Percentiles rank a stretch among this genome's conserved stretches.
These are phyloP conservation scores for Acromyrmex echinatior DNA, from an alignment of 1,140 invertebrate species.

Conservation along the genomic window DNA sequence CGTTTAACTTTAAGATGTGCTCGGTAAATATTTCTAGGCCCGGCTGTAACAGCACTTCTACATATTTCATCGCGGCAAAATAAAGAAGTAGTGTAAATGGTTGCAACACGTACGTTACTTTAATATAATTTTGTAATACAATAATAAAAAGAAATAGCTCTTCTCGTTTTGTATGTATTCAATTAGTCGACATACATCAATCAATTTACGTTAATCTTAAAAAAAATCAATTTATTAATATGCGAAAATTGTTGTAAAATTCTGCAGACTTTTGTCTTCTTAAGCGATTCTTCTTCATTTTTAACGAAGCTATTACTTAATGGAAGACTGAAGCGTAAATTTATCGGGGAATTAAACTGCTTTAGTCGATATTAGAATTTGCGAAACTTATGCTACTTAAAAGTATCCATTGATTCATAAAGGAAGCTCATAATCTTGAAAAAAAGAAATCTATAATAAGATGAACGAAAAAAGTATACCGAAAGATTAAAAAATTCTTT, in stretches of 20 bases:
- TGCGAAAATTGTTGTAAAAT: neutral
- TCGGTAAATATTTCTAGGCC: slow-evolving; percentile 6
- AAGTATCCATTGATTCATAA: slow-evolving; percentile 59
- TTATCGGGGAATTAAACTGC: slow-evolving; percentile 40
- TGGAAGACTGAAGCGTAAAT: slow-evolving; percentile 38
- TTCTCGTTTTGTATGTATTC: neutral
- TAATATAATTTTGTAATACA: neutral
- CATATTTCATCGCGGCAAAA: neutral
- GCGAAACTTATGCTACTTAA: slow-evolving; percentile 46
- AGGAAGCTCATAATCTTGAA: slow-evolving; percentile 26
- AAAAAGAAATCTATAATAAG: slow-evolving; percentile 2
- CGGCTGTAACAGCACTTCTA: neutral
- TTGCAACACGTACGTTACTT: neutral
- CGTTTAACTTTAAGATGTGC: slow-evolving; percentile 1
- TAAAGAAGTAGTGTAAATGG: neutral
- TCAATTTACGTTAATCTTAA: neutral
- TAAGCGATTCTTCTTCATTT: slow-evolving; percentile 26
- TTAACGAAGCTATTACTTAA: slow-evolving; percentile 43
- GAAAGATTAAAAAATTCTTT: slow-evolving; percentile 47
- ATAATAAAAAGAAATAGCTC: neutral
- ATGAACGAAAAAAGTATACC: neutral
- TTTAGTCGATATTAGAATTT: slow-evolving; percentile 39
- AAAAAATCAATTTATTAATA: neutral
- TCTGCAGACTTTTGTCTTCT: neutral
- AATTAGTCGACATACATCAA: neutral